Evolutionary conservation across 2,888 invertebrate genomes (phyloP).

Genomic region (Diadegma fenestrale): DNA sequence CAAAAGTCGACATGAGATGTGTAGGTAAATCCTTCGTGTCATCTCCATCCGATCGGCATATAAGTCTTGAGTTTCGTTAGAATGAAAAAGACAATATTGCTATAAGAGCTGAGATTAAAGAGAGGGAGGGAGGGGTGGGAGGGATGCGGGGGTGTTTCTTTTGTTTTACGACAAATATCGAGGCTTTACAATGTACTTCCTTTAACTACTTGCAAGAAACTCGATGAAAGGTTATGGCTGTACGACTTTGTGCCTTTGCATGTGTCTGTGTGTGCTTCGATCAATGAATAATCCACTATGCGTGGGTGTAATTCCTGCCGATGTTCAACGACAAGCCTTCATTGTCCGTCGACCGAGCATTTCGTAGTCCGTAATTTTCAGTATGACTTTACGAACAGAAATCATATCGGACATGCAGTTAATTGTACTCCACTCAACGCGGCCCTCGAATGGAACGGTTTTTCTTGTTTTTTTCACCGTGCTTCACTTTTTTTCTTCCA

Average conservation of each 20-base stretch:
- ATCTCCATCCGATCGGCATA: conserved; percentile 42
- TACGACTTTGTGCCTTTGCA: no score
- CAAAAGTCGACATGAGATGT: background rate
- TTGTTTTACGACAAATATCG: conserved; percentile 23
- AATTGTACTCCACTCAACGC: conserved; percentile 6
- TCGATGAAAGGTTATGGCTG: conserved; percentile 13
- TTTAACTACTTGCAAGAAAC: conserved; percentile 43
- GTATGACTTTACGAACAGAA: conserved; percentile 34
- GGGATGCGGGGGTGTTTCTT: conserved; percentile 20
- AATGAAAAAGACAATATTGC: conserved; percentile 27
- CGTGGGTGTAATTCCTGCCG: conserved; percentile 42
- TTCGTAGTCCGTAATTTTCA: conserved; percentile 24
- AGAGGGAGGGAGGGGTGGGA: conserved; percentile 1
- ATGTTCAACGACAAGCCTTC: conserved; percentile 35
- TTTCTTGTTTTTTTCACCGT: background rate
- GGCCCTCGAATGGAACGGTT: background rate
- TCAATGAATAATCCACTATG: conserved; percentile 51
- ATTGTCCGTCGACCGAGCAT: conserved; percentile 6
- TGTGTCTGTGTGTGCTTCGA: conserved; percentile 1
- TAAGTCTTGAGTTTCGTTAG: conserved; percentile 33
- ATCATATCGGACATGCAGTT: conserved; percentile 2
- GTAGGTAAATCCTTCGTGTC: conserved; percentile 30
- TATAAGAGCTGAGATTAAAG: background rate
- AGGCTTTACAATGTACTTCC: background rate
- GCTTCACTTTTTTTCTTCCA: background rate